Evolutionary conservation across 2,113 vertebrate species (phyloP), one percentile per base, ranked within the genome.

Genomic region (Cisticola juncidis): DNA sequence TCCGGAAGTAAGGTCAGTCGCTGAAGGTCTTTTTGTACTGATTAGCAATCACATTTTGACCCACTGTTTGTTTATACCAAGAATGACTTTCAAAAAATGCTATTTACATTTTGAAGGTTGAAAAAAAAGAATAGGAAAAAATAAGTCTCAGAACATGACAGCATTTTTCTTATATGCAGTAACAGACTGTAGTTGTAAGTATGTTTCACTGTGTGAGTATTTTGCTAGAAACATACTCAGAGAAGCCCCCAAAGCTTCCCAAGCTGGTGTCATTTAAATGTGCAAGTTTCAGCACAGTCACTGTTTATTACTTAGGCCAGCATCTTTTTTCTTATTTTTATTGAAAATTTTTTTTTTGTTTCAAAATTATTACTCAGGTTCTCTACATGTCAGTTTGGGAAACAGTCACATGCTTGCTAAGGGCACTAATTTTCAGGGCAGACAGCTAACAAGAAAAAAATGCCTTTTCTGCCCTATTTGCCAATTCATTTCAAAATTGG

Each of bases 1-100:
- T 99, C 99, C 97, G 99, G 99, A 99, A 99, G 99, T 99, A 99
- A 99, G 99, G 99, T 99, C 98, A 99, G 99, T 99, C 98, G 93
- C 98, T 99, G 98, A 99, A 99, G 99, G 99, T 99, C 99, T 99
- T 99, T 98, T 99, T 98, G 98, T 99, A 99, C 99, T 99, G 99
- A 99, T 99, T 99, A 99, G 99, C 97, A 99, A 99, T 99, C 99
- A 98, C 99, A 98, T 99, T 99, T 99, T 99, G 98, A 99, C 98
- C 98, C 98, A 98, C 98, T 99, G 98, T 99, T 99, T 98, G 98
- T 99, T 96, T 96, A 88, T 98, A 96, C 95, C 73, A 97, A 91
- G 88, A 98, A 97, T 78, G 86, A 88, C 97, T 98, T 97, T 97
- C 97, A 96, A 96, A 93, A 97, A 92, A 86, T 96, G 94, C 8